phyloP scores from a whole-genome alignment of 2,113 vertebrate genomes.

The Vulpes lagopus region DNA sequence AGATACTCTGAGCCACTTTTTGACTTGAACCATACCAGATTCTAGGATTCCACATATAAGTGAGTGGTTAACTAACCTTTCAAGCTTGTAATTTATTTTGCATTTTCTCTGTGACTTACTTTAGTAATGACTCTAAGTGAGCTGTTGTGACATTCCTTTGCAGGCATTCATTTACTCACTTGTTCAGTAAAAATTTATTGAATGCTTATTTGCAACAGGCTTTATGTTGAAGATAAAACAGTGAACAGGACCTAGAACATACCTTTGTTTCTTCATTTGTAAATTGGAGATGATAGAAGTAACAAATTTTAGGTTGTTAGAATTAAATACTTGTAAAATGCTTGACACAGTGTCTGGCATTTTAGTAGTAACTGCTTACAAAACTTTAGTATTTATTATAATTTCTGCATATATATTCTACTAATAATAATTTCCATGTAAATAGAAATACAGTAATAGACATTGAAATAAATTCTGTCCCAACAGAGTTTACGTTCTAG shows the following conservation, averaged over 20 bases:
- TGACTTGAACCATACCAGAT: background rate
- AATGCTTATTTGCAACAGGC: background rate
- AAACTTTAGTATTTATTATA: constrained; percentile 8
- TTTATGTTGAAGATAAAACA: background rate
- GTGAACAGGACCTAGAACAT: background rate
- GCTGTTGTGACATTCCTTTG: background rate
- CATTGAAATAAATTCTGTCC: background rate
- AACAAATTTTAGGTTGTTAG: background rate
- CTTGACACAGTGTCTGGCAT: background rate
- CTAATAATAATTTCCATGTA: background rate
- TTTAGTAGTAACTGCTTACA: background rate
- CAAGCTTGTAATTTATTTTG: background rate
- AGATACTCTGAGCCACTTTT: background rate
- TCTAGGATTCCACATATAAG: background rate
- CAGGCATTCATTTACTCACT: background rate
- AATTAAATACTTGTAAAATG: background rate
- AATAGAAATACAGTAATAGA: background rate
- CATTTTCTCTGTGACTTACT: background rate
- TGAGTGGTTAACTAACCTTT: background rate
- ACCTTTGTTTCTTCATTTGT: background rate
- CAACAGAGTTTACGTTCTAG: background rate
- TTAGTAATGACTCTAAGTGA: background rate
- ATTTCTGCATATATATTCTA: constrained; percentile 11
- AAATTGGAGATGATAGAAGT: background rate
- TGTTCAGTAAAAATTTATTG: background rate